Evolutionary conservation across 2,113 vertebrate genomes (phyloP).

Genomic region (Mionectes macconnelli): DNA sequence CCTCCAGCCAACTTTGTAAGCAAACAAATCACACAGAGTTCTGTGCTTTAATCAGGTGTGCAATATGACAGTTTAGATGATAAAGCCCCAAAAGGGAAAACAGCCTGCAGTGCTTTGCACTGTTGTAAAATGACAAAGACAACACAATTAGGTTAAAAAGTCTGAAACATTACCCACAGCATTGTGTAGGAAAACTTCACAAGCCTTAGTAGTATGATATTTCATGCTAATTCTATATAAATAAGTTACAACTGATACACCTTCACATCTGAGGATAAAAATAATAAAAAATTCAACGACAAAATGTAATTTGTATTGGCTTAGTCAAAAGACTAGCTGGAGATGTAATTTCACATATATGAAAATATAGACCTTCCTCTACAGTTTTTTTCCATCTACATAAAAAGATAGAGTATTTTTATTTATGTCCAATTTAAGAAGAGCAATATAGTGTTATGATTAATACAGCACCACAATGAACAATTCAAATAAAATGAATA

Average conservation of each 20-base stretch:
- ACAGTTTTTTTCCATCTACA: not conserved
- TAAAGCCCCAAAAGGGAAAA: not conserved
- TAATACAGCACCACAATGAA: not conserved
- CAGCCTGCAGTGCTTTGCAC: not conserved
- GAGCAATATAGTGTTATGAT: not conserved
- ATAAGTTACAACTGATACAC: not conserved
- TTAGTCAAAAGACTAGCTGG: not conserved
- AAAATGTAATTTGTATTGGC: not conserved
- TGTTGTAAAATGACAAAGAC: not conserved
- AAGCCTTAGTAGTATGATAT: not conserved
- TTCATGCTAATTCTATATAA: not conserved
- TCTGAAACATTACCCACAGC: not conserved
- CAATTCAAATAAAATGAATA: not conserved
- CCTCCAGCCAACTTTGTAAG: not conserved
- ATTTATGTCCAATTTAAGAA: not conserved
- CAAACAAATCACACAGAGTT: not conserved
- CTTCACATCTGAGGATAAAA: not conserved
- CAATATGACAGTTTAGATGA: not conserved
- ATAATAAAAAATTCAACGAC: not conserved
- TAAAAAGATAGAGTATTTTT: not conserved
- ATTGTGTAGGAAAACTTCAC: not conserved
- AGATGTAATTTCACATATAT: not conserved
- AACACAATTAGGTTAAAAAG: not conserved
- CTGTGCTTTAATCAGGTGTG: not conserved
- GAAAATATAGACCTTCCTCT: not conserved